Base-by-base conservation (phyloP, 2,797 vertebrate genomes). In the Haliaeetus albicilla region DNA sequence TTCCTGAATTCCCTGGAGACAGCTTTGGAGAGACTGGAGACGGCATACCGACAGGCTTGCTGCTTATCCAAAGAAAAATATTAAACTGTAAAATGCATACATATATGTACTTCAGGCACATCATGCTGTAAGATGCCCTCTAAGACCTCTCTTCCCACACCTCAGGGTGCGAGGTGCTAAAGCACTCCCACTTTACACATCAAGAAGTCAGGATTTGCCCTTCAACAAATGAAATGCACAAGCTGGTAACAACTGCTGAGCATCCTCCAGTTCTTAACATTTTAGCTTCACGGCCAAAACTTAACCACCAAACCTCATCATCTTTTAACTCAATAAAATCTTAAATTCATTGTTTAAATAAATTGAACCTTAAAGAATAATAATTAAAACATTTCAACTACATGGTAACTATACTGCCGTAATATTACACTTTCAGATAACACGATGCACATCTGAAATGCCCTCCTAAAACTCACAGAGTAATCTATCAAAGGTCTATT, bases 21-120 rank as follows among this genome's bases (percentile, higher is more conserved):
- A 99, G 98, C 97, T 99, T 99, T 73, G 99, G 99, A 84, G 99
- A 99, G 41, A 99, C 99, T 11, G 99, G 99, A 88, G 99, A 99
- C 25, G 99, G 99, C 99, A 99, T 99, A 37, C 99, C 98, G 1
- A 98, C 99, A 39, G 99, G 98, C 98, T 99, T 99, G 98, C 99
- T 99, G 98, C 44, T 84, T 24, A n/a, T 1, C 28, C 64, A 82
- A 10, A 94, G 31, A 48, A 51, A 80, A 68, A n/a, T 1, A 65
- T 6, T 13, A 30, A 11, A 6, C 33, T 80, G 57, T 41, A 46
- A 86, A 51, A 68, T 7, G 19, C 25, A 71, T 49, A 37, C 35
- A 33, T 9, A 30, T 6, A 56, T 0, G n/a, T 53, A 44, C 20
- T 53, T 67, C 3, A 35, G 54, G 33, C 11, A 39, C 7, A 10